Conservation (phyloP, 2,113 vertebrate genomes). For the Callocephalon fimbriatum region DNA sequence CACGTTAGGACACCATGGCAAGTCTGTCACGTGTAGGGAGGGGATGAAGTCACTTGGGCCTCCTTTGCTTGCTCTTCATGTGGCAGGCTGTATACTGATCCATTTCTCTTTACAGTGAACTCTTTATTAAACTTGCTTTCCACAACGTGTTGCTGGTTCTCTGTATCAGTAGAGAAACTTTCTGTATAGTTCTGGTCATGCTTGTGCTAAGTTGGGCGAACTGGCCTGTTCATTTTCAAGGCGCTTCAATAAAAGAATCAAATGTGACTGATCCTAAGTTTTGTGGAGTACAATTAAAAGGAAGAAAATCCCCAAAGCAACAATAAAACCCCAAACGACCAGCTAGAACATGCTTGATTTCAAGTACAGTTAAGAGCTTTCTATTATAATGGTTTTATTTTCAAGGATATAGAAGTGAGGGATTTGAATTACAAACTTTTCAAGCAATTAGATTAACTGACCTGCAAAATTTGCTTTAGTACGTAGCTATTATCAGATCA, state of each 20-base stretch:
- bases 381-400: background rate
- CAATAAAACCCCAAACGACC: rapidly evolving
- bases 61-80: background rate
- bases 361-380: background rate
- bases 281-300: background rate
- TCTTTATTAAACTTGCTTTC: background rate
- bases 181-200: rapidly evolving
- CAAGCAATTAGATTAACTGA: background rate
- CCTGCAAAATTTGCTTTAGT: background rate
- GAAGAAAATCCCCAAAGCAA: background rate
- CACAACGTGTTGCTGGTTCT: rapidly evolving
- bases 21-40: background rate
- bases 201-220: background rate
- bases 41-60: background rate
- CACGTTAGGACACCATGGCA: background rate
- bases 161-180: background rate
- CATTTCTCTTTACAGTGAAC: rapidly evolving
- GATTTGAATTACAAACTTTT: background rate
- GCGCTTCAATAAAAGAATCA: rapidly evolving
- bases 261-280: background rate
- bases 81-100: too few relatives aligned
- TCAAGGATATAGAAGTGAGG: background rate
- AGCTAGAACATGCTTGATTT: background rate
- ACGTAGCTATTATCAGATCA: background rate
- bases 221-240: background rate